Base-by-base conservation (phyloP, 2,888 invertebrate genomes). In the Phorcus lineatus region DNA sequence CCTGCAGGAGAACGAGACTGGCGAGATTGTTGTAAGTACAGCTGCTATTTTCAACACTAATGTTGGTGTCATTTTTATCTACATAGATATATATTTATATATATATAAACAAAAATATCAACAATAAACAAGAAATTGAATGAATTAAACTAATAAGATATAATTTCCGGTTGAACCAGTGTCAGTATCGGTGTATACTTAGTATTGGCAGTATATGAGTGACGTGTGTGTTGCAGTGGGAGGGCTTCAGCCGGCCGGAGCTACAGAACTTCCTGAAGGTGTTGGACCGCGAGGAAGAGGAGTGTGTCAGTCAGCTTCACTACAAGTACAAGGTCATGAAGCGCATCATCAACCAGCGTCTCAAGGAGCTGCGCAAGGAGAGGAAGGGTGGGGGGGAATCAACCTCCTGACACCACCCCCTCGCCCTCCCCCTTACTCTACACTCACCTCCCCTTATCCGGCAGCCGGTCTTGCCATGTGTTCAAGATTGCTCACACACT, bases 1-100 rank as follows among this genome's bases (percentile, higher is more conserved):
- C 9, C 91, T 95, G 53, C 95, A 95, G 88, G 95, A 95, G 89
- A 95, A 95, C 89, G 94, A 95, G 87, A 89, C 94, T 0, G 94
- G 94, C 75, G 94, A 94, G 86, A 94, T 95, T 83, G 89, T 94
- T 91, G 94, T 94, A 89, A 88, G 92, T 86, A 40, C 19, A 24
- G n/a, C n/a, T n/a, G n/a, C n/a, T n/a, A n/a, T n/a, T 57, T 17
- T 17, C 22, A 66, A 28, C 11, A 2, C 13, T 17, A 1, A 24
- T 1, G 57, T n/a, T 1, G 11, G 6, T 57, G 57, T 11, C 11
- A 47, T 6, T 47, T 11, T 47, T 47, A 47, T 11, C 36, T 36
- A 4, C 17, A 67, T 17, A n/a, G 19, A 13, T 4, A 67, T 24
- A 36, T n/a, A n/a, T n/a, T n/a, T n/a, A n/a, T n/a, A n/a, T n/a